These are phyloP conservation scores for Paguma larvata DNA, from an alignment of 2,797 vertebrate genomes.

Conservation along the genomic window DNA sequence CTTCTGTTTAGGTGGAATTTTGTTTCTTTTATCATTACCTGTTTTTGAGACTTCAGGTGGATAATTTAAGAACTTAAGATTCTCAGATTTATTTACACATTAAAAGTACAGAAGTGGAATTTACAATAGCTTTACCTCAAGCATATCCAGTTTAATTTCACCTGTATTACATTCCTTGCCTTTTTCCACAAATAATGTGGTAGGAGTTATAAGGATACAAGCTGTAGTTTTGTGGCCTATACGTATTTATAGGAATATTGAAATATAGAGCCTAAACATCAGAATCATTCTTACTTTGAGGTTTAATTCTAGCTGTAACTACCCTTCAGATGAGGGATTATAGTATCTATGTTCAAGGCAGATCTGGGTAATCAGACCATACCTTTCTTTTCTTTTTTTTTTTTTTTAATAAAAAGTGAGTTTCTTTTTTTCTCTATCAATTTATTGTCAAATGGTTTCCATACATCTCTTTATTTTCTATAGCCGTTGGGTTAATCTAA, in stretches of 20 bases:
- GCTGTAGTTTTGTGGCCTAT: neutral
- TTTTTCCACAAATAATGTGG: neutral
- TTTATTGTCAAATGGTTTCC: too few relatives aligned
- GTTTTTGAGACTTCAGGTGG: neutral
- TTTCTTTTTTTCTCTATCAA: too few relatives aligned
- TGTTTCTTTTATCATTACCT: neutral
- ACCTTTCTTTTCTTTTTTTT: neutral
- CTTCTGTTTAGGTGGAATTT: neutral
- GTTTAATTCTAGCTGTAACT: constrained; percentile 16
- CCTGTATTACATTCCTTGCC: neutral
- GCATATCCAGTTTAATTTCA: constrained; percentile 11
- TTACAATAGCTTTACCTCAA: constrained; percentile 25
- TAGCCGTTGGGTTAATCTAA: constrained; percentile 21
- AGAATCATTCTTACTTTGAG: constrained; percentile 33
- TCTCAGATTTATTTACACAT: neutral
- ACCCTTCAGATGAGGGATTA: neutral
- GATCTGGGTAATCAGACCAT: neutral
- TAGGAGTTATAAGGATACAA: neutral
- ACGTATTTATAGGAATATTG: neutral
- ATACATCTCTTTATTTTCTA: neutral
- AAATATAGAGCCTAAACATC: neutral
- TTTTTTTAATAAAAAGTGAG: too few relatives aligned
- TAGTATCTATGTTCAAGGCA: constrained; percentile 8
- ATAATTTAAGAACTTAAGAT: neutral
- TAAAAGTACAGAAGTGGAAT: neutral